Evolutionary conservation across 2,888 invertebrate genomes (phyloP), one percentile per base, ranked within the genome.

Genomic region (Ischnus inquisitorius): DNA sequence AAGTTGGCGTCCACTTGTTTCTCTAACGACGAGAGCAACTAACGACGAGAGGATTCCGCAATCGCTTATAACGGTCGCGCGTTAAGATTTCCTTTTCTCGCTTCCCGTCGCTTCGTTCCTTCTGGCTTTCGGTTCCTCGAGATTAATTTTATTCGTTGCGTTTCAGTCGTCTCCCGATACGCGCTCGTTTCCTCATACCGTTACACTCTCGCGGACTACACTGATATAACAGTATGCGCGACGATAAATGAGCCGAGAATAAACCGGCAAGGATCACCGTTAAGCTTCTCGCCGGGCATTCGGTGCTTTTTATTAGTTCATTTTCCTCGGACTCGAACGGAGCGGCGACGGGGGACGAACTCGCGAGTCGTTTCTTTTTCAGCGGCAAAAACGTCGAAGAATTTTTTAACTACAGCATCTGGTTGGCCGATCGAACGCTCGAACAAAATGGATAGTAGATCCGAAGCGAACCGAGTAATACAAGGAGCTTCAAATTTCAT

Each of bases 221-320:
- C 72, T 79, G 79, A 78, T 79, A 79, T 79, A 79, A 79, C 82
- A 69, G 79, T 71, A 81, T 65, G 75, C 65, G 65, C 76, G 75
- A 48, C 16, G 83, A 76, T 76, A 79, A 79, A 77, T 60, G 75
- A 76, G 71, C 48, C 25, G 28, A 65, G 51, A 71, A 67, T 25
- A 60, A 82, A 71, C 65, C 34, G 34, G 60, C 14, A 10, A 2
- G 2, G 82, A 78, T 75, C 71, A 83, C 83, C 83, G 83, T 85
- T 82, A 84, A 82, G 54, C 65, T 79, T 85, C 78, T 75, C 51
- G 75, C 54, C 6, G 77, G 43, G 60, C 34, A 43, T 60, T 81
- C 79, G 57, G 34, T 43, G 72, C 19, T 39, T 71, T 79, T 46
- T 81, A 67, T 71, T 65, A 28, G 46, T 41, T 19, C 25, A 25